Conservation (phyloP, 1,140 invertebrate species). For the Musca vetustissima region DNA sequence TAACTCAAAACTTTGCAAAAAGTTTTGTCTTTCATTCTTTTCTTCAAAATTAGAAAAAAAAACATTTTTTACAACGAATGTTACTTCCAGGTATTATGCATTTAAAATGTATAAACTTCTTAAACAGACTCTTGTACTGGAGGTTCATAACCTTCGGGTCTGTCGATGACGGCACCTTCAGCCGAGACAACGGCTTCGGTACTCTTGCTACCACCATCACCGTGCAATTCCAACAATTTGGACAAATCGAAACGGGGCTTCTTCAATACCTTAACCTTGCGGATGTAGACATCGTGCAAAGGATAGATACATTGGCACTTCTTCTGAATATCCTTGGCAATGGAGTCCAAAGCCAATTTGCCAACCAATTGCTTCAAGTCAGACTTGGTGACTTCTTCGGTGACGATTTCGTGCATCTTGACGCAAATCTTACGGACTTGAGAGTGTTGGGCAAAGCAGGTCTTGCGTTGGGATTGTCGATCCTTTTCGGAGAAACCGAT, state of each 20-base stretch:
- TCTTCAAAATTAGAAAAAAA: constrained; percentile 19
- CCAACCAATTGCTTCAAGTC: constrained; percentile 94
- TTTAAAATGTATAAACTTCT: constrained; percentile 44
- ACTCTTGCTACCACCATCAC: constrained; percentile 76
- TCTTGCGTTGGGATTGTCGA: constrained; percentile 90
- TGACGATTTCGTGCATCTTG: constrained; percentile 97
- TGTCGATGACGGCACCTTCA: constrained; percentile 84
- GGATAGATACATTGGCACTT: constrained; percentile 95
- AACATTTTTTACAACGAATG: constrained; percentile 24
- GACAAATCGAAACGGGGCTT: constrained; percentile 97
- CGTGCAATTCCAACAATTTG: constrained; percentile 95
- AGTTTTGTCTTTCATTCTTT: constrained; percentile 23
- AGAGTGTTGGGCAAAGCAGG: constrained; percentile 96
- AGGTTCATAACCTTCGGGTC: constrained; percentile 97
- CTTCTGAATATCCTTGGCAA: constrained; percentile 99
- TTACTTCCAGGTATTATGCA: not conserved
- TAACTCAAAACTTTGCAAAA: constrained; percentile 17
- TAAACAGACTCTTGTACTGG: constrained; percentile 95
- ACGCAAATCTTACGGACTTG: constrained; percentile 90
- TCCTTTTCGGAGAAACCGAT: constrained; percentile 99
- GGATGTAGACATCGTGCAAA: constrained; percentile 96
- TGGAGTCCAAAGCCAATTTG: constrained; percentile 95
- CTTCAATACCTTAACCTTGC: constrained; percentile 98
- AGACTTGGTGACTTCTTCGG: constrained; percentile 80
- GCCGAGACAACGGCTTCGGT: constrained; percentile 70